Conservation (phyloP, 2,113 vertebrate species). For the Eulacestoma nigropectus region DNA sequence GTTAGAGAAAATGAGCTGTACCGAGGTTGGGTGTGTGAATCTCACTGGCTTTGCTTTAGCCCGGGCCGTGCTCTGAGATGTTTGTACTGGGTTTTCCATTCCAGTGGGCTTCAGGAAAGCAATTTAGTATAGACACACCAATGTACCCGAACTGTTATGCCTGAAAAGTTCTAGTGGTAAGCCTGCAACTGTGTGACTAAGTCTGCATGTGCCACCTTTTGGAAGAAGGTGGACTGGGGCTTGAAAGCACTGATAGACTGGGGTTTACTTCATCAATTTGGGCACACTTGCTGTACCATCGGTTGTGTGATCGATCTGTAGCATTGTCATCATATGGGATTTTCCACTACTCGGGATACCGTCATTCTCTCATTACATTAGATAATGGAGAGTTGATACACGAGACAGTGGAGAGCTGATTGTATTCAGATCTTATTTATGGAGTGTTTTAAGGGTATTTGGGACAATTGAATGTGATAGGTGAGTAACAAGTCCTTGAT, state of each 20-base stretch:
- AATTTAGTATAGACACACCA: neutral
- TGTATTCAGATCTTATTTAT: neutral
- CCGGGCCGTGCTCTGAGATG: accelerated
- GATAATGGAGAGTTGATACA: neutral
- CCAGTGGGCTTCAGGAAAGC: neutral
- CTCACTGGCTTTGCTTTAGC: neutral
- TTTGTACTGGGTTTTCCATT: neutral
- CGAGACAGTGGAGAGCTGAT: neutral
- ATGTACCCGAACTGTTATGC: neutral
- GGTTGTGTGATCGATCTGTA: neutral
- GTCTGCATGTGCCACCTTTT: neutral
- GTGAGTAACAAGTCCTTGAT: neutral
- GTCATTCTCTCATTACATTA: neutral
- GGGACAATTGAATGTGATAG: neutral
- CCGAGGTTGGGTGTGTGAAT: accelerated
- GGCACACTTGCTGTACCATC: neutral
- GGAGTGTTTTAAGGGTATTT: neutral
- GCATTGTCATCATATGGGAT: neutral
- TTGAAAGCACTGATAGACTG: neutral
- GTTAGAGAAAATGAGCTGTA: neutral
- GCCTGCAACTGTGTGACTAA: neutral
- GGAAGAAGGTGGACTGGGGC: neutral
- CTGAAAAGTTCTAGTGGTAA: neutral
- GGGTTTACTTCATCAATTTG: neutral
- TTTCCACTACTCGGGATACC: neutral